Conservation (phyloP, 2,888 invertebrate genomes). For the Bellardia bayeri region DNA sequence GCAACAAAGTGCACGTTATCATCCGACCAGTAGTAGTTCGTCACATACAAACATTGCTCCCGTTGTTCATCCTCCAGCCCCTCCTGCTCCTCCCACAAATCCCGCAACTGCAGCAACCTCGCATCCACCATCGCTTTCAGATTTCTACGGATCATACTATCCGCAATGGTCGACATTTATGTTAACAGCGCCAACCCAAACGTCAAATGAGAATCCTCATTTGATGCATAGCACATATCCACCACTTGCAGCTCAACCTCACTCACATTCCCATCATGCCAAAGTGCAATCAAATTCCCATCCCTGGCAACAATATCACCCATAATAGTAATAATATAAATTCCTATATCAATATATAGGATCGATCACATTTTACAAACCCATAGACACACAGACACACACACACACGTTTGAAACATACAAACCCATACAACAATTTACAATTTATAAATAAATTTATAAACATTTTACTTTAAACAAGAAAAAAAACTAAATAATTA, state of each 20-base stretch:
- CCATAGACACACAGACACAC: not conserved
- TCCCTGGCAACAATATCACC: constrained; percentile 71
- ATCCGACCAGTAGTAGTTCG: constrained; percentile 43
- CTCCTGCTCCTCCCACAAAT: constrained; percentile 48
- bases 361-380: constrained; percentile 11
- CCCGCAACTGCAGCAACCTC: constrained; percentile 39
- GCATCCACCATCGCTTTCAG: constrained; percentile 65
- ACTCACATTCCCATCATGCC: constrained; percentile 72
- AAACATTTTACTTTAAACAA: constrained; percentile 67
- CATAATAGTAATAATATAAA: constrained; percentile 63
- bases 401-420: constrained; percentile 29
- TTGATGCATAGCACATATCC: constrained; percentile 68
- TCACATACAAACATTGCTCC: constrained; percentile 57
- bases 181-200: constrained; percentile 65
- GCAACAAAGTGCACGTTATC: constrained; percentile 66
- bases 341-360: constrained; percentile 35
- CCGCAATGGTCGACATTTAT: constrained; percentile 72
- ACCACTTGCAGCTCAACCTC: constrained; percentile 62
- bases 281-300: constrained; percentile 68
- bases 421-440: constrained; percentile 47
- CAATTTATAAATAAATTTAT: constrained; percentile 64
- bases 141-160: constrained; percentile 70
- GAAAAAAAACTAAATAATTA: constrained; percentile 24
- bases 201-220: constrained; percentile 61
- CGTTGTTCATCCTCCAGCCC: constrained; percentile 37